Evolutionary conservation across 2,113 vertebrate genomes (phyloP).

Genomic region (Macaca mulatta): DNA sequence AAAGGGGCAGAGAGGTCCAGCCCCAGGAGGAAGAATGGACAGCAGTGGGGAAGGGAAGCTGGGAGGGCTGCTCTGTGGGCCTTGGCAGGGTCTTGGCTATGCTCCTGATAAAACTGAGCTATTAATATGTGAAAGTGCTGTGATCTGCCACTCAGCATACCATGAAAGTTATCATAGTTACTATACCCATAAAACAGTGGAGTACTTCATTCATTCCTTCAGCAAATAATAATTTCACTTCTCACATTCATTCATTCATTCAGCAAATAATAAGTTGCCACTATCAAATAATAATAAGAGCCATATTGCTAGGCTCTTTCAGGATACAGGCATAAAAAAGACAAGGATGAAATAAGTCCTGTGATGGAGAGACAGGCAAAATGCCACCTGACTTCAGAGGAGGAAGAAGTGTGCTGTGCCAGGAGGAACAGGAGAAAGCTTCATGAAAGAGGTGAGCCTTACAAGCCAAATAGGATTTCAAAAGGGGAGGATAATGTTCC

Average conservation of each 20-base stretch:
- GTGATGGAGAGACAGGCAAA: neutral
- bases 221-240: neutral
- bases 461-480: neutral
- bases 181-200: rapidly evolving
- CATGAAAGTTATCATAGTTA: no score
- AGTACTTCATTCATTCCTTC: neutral
- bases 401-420: neutral
- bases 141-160: neutral
- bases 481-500: neutral
- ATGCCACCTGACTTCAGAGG: neutral
- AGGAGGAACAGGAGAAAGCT: neutral
- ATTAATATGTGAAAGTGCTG: neutral
- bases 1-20: neutral
- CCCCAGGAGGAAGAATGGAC: neutral
- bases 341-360: neutral
- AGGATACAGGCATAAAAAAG: neutral
- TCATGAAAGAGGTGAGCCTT: neutral
- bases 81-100: neutral
- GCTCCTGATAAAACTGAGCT: neutral
- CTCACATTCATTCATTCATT: neutral
- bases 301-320: neutral
- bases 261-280: neutral
- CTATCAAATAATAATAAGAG: no score
- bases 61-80: neutral
- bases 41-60: neutral